Percentiles rank a stretch among this genome's conserved stretches.
Conservation (phyloP, 2,797 vertebrate genomes). For the Phrynocephalus guinanensis region DNA sequence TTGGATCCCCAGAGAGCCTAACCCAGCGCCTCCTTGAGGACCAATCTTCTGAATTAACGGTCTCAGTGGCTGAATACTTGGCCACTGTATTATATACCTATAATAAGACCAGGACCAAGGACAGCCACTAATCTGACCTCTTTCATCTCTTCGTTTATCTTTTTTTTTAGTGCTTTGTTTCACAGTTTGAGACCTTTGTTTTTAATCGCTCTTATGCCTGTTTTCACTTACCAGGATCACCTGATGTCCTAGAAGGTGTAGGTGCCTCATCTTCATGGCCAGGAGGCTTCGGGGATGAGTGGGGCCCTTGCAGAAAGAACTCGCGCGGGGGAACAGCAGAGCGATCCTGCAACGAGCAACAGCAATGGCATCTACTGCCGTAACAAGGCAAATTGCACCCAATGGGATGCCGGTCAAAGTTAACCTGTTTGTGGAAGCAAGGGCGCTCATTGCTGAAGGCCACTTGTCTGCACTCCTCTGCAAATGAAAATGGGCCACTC, state of each 20-base stretch:
- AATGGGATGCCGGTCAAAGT: background rate
- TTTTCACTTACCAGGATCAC: slow-evolving; percentile 85
- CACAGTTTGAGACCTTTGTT: too few species aligned
- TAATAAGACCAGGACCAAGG: too few species aligned
- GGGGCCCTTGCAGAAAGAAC: slow-evolving; percentile 82
- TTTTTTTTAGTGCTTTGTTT: too few species aligned
- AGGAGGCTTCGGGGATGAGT: slow-evolving; percentile 78
- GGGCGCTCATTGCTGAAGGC: background rate
- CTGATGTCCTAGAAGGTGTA: slow-evolving; percentile 85
- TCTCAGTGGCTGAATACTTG: too few species aligned
- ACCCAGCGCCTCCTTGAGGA: too few species aligned
- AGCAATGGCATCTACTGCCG: background rate
- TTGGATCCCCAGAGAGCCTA: too few species aligned
- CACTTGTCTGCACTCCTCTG: background rate
- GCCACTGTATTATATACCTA: too few species aligned
- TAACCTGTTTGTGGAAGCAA: background rate
- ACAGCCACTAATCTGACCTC: too few species aligned
- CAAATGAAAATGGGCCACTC: background rate
- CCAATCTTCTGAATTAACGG: too few species aligned
- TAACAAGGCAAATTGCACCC: background rate
- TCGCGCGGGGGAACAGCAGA: slow-evolving; percentile 78
- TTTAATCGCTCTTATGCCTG: too few species aligned
- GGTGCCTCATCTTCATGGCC: slow-evolving; percentile 85
- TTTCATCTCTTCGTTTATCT: too few species aligned
- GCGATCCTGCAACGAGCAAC: slow-evolving; percentile 81